Base-by-base conservation (phyloP, 2,888 invertebrate species). In the Agonum fuliginosum region DNA sequence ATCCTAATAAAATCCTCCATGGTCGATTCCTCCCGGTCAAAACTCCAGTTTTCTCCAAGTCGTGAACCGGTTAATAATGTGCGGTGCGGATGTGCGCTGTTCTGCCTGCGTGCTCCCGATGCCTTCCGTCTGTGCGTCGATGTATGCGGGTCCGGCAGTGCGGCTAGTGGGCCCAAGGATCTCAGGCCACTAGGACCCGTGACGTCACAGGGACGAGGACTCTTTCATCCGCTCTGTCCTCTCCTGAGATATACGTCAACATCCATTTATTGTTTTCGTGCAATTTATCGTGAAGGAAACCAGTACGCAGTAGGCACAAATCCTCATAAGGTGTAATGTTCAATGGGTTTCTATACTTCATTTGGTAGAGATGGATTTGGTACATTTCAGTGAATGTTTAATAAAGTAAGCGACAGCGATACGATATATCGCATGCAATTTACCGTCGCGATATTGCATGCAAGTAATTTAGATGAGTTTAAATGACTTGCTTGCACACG, bases 201-300 rank as follows among this genome's bases (percentile, higher is more conserved):
- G n/a, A n/a, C n/a, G n/a, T n/a, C 37, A 10, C 37, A 37, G 12
- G 37, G 10, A 10, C n/a, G 1, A 37, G n/a, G 37, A 37, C 37
- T 37, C 37, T 37, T 37, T 37, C 37, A 37, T 37, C 37, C n/a
- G 37, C 37, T n/a, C n/a, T 37, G 37, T 37, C 37, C 37, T 37
- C n/a, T 37, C n/a, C n/a, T 3, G 37, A 37, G 37, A 37, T 37
- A 37, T 37, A 37, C 37, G 37, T 37, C 37, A 37, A 37, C 37
- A 37, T 37, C 12, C 37, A 37, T 37, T 37, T 37, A 37, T 37
- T 37, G 37, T 37, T 37, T 37, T 37, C 37, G 12, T 37, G 37
- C 37, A 37, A 37, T 37, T 37, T 37, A 37, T 37, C n/a, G 37
- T 12, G 37, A 10, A n/a, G 37, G 12, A 3, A 37, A 3, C n/a